phyloP scores from a whole-genome alignment of 2,113 vertebrate genomes.

The Zosterops borbonicus region DNA sequence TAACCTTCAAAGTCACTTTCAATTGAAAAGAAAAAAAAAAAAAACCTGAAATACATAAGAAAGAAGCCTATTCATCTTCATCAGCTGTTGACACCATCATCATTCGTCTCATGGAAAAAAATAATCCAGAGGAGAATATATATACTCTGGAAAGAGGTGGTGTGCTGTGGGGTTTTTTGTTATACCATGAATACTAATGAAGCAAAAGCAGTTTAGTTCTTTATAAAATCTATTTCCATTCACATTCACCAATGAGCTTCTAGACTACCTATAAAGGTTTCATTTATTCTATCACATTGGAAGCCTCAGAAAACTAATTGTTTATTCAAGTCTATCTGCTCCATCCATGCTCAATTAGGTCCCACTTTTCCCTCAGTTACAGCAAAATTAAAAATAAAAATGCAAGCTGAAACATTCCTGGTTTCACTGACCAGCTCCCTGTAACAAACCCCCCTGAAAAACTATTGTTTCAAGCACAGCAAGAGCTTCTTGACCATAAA shows the following conservation, averaged over 20 bases:
- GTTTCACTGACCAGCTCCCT: constrained; percentile 4
- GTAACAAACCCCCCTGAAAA: constrained; percentile 10
- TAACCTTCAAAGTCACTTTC: constrained; percentile 60
- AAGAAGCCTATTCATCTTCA: constrained; percentile 75
- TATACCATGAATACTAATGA: constrained; percentile 76
- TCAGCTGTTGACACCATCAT: constrained; percentile 77
- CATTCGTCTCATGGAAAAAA: constrained; percentile 68
- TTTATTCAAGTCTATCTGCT: constrained; percentile 68
- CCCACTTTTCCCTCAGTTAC: constrained; percentile 34
- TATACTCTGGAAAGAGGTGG: constrained; percentile 29
- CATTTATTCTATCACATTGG: constrained; percentile 53
- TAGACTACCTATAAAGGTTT: constrained; percentile 49
- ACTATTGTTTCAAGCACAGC: background rate
- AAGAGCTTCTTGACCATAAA: background rate
- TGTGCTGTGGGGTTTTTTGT: background rate
- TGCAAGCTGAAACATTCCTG: constrained; percentile 41
- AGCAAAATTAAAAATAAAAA: constrained; percentile 66
- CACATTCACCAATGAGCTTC: constrained; percentile 67
- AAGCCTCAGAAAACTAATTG: constrained; percentile 62
- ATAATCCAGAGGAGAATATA: constrained; percentile 71
- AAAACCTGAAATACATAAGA: constrained; percentile 31
- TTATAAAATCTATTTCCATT: constrained; percentile 69
- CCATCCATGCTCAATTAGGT: constrained; percentile 60
- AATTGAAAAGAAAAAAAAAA: background rate
- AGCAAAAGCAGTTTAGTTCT: constrained; percentile 57